Percentiles rank a stretch among this genome's conserved stretches.
phyloP scores from a whole-genome alignment of 2,797 vertebrate genomes.

The Platalea minor region DNA sequence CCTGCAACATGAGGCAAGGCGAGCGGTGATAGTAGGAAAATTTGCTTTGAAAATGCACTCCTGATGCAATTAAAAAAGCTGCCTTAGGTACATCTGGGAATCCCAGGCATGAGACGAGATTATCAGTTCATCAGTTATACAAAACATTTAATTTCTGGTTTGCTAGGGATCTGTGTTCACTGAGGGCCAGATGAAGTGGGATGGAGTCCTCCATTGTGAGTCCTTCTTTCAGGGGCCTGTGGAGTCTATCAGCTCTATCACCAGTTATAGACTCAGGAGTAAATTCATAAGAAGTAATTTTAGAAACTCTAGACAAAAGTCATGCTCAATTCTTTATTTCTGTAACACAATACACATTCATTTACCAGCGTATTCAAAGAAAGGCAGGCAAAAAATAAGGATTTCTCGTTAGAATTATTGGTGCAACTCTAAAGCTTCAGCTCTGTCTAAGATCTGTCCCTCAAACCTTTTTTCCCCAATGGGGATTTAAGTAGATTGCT shows the following conservation, averaged over 20 bases:
- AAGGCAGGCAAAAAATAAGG: too few species aligned
- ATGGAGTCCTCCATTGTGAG: not conserved
- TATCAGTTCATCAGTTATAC: not conserved
- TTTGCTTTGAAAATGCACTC: not conserved
- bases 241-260: not conserved
- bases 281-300: not conserved
- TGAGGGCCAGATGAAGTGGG: not conserved
- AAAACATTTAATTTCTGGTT: not conserved
- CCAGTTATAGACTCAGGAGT: not conserved
- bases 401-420: too few species aligned
- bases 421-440: too few species aligned
- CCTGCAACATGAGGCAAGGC: not conserved
- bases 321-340: not conserved
- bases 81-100: not conserved
- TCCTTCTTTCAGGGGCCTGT: not conserved
- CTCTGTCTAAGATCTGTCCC: too few species aligned
- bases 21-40: not conserved
- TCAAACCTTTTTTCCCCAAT: not conserved
- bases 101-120: not conserved
- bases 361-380: not conserved
- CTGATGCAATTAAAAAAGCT: not conserved
- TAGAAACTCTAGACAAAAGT: not conserved
- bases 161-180: not conserved
- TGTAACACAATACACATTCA: not conserved
- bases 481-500: conserved; percentile 69